phyloP scores from a whole-genome alignment of 30 jellyfish, hydroid and myxozoan species.

The Cassiopea andromeda region DNA sequence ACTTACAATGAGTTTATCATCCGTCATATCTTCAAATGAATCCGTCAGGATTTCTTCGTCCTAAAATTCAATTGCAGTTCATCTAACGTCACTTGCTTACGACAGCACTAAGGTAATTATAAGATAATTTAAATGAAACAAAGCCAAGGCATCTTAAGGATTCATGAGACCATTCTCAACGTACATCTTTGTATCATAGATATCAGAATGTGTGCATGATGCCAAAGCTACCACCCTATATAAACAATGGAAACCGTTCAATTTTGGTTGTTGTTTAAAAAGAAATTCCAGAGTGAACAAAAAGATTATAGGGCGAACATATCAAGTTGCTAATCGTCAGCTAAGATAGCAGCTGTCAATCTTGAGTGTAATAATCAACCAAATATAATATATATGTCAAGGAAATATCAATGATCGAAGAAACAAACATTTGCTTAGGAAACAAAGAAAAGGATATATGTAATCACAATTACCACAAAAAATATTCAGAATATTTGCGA shows the following conservation, averaged over 20 bases:
- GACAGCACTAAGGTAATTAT: neutral
- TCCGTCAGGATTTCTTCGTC: conserved; percentile 22
- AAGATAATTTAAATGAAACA: neutral
- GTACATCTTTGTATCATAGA: neutral
- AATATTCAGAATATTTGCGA: neutral
- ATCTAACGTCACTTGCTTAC: neutral
- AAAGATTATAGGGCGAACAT: neutral
- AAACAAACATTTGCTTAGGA: neutral
- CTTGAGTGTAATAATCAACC: neutral
- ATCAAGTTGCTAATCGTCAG: neutral
- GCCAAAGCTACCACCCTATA: neutral
- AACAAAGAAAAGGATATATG: neutral
- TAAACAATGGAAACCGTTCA: neutral
- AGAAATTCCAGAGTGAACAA: neutral
- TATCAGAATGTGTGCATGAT: neutral
- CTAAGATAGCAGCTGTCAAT: neutral
- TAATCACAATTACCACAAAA: neutral
- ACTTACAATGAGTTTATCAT: conserved; percentile 44
- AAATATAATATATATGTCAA: neutral
- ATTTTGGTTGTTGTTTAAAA: neutral
- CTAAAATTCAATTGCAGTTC: neutral
- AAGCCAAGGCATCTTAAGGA: neutral
- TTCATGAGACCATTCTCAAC: neutral
- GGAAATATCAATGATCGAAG: neutral
- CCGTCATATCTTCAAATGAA: conserved; percentile 44